Percentiles rank a stretch among this genome's conserved stretches.
These are phyloP conservation scores for Bos indicus DNA, from an alignment of 2,113 vertebrate genomes.

Conservation along the genomic window DNA sequence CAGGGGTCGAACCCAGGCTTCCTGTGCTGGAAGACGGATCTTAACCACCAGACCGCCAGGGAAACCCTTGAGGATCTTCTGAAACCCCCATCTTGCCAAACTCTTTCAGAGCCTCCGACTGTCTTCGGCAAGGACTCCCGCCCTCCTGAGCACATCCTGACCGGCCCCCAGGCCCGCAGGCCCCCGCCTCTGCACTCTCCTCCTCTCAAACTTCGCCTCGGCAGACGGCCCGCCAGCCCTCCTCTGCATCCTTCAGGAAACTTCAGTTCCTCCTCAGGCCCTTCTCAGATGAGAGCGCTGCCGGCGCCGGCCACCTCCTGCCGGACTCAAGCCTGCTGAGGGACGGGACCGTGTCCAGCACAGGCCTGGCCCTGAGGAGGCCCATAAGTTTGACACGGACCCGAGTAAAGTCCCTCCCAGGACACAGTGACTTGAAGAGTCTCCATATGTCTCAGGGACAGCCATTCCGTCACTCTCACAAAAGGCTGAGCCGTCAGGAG, in stretches of 20 bases:
- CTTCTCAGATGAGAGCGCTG: accelerated
- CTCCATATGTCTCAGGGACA: not conserved
- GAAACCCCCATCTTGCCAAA: not conserved
- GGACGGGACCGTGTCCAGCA: not conserved
- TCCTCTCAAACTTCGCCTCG: not conserved
- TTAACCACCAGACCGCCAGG: not conserved
- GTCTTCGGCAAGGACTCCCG: not conserved
- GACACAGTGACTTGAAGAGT: not conserved
- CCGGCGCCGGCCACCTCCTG: accelerated
- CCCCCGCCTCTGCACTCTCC: not conserved
- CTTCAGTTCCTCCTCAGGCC: not conserved
- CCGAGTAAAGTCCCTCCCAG: not conserved
- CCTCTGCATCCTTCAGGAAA: not conserved
- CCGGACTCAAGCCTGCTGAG: not conserved
- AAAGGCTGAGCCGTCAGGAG: not conserved
- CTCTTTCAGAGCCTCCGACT: not conserved
- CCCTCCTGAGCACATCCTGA: accelerated
- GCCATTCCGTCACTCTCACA: not conserved
- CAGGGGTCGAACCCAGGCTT: not conserved
- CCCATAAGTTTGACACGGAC: not conserved
- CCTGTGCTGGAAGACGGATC: not conserved
- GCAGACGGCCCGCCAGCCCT: accelerated
- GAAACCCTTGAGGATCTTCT: not conserved
- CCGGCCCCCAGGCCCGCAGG: not conserved
- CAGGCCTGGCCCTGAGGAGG: not conserved